Conservation (phyloP, 2,888 invertebrate species). For the Eumacrocentrus americanus region DNA sequence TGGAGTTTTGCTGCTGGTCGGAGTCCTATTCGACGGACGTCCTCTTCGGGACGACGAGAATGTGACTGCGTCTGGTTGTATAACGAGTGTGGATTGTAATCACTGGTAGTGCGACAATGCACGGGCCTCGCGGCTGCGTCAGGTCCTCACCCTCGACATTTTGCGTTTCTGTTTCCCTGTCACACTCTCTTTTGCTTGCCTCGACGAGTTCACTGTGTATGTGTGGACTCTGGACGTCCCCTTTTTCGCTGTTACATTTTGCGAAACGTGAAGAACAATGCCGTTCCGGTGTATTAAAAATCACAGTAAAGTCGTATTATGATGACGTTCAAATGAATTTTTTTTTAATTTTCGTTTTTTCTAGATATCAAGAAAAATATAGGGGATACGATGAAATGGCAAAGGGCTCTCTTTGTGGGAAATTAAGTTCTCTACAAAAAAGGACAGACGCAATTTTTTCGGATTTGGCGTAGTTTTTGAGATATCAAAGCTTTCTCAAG, state of each 20-base stretch:
- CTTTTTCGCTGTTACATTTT: constrained; percentile 6
- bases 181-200: not conserved
- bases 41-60: constrained; percentile 2
- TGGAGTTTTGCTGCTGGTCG: too few species aligned
- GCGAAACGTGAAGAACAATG: not conserved
- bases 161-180: constrained; percentile 25
- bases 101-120: constrained; percentile 51
- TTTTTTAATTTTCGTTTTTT: too few species aligned
- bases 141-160: constrained; percentile 31
- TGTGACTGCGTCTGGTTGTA: constrained; percentile 26
- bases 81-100: constrained; percentile 41
- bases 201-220: not conserved
- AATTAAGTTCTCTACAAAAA: too few species aligned
- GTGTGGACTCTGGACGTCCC: constrained; percentile 5
- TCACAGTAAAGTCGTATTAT: too few species aligned
- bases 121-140: constrained; percentile 35
- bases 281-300: too few species aligned
- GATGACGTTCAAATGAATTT: too few species aligned
- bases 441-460: too few species aligned
- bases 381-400: too few species aligned
- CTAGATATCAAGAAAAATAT: too few species aligned
- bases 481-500: too few species aligned
- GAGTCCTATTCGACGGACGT: not conserved
- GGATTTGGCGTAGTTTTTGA: too few species aligned
- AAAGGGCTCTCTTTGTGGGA: too few species aligned